phyloP scores from a whole-genome alignment of 2,113 vertebrate species.

The Halichoerus grypus region DNA sequence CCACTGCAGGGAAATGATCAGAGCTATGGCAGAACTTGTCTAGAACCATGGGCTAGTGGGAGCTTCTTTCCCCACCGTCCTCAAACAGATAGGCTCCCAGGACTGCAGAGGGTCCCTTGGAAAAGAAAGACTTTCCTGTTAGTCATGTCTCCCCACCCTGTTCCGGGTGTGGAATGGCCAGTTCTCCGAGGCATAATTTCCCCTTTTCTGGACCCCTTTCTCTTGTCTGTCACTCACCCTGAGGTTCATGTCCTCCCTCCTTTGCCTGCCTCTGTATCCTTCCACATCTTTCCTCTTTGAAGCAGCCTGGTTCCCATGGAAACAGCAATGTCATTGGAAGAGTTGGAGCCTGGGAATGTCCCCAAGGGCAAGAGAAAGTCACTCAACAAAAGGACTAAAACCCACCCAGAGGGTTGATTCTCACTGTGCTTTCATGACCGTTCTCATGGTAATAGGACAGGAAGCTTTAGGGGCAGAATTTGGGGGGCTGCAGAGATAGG shows the following conservation, averaged over 20 bases:
- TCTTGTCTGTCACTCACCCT: constrained; percentile 59
- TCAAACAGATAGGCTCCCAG: not conserved
- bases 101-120: not conserved
- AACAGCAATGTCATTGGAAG: constrained; percentile 85
- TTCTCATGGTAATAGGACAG: constrained; percentile 55
- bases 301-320: constrained; percentile 84
- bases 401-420: constrained; percentile 70
- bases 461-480: not conserved
- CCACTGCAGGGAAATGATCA: constrained; percentile 32
- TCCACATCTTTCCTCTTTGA: constrained; percentile 80
- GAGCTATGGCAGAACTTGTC: constrained; percentile 55
- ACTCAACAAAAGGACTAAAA: constrained; percentile 76
- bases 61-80: not conserved
- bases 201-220: constrained; percentile 21
- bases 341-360: constrained; percentile 84
- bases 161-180: not conserved
- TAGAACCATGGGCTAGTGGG: not conserved
- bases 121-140: constrained; percentile 23
- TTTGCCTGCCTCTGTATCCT: constrained; percentile 73
- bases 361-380: constrained; percentile 85
- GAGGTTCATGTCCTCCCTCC: constrained; percentile 68
- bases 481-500: not conserved
- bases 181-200: not conserved
- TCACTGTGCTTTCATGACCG: not conserved
- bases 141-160: not conserved